A percentile compares a stretch with the other conserved stretches of the same genome.
Evolutionary conservation across 2,113 vertebrate genomes (phyloP).

Genomic region (Porphyrio hochstetteri): DNA sequence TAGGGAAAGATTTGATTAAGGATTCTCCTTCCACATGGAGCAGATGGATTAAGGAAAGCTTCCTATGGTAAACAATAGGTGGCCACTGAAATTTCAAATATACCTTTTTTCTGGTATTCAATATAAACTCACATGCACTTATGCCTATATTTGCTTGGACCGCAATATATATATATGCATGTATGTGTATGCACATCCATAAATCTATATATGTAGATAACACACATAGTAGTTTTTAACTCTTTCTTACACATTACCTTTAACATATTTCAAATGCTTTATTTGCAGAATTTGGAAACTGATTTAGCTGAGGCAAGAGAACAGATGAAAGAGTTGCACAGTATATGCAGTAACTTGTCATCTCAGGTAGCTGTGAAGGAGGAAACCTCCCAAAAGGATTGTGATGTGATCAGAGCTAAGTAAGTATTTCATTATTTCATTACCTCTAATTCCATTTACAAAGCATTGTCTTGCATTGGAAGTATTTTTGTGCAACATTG

Average conservation of each 20-base stretch:
- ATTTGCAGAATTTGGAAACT: slow-evolving; percentile 77
- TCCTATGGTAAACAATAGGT: not conserved
- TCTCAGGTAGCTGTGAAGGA: slow-evolving; percentile 71
- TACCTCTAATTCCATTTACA: not conserved
- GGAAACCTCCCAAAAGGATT: slow-evolving; percentile 71
- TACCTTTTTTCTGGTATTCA: not conserved
- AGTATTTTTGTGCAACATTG: not conserved
- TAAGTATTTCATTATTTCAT: not conserved
- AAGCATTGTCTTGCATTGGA: not conserved
- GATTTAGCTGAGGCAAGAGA: slow-evolving; percentile 68
- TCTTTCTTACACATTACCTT: not conserved
- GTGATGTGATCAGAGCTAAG: slow-evolving; percentile 68
- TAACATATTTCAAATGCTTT: not conserved
- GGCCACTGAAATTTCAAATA: not conserved
- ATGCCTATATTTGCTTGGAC: not conserved
- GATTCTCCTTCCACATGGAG: too few species aligned
- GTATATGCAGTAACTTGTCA: slow-evolving; percentile 55
- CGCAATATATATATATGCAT: not conserved
- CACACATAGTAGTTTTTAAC: not conserved
- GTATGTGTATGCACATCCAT: not conserved
- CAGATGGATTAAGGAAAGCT: not conserved
- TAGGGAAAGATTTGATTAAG: too few species aligned
- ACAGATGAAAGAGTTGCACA: slow-evolving; percentile 66
- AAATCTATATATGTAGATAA: not conserved
- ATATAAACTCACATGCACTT: accelerated